Percentiles rank a stretch among this genome's conserved stretches.
Conservation (phyloP, 1,140 invertebrate species). For the Diachasma alloeum region DNA sequence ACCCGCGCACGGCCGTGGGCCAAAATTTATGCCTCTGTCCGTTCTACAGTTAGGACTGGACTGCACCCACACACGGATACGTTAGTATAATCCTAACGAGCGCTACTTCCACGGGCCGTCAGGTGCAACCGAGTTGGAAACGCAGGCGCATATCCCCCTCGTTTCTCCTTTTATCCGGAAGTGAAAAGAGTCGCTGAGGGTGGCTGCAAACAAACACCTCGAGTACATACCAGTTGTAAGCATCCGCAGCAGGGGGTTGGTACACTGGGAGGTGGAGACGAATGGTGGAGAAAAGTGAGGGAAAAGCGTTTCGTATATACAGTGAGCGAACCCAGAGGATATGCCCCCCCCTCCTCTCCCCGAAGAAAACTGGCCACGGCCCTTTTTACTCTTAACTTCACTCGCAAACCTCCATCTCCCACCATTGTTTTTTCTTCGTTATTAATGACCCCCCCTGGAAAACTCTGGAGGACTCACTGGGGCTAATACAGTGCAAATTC, state of each 20-base stretch:
- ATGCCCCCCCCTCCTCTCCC: not conserved
- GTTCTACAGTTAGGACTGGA: not conserved
- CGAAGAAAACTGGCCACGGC: not conserved
- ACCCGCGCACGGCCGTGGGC: not conserved
- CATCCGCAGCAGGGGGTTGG: not conserved
- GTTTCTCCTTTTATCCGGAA: constrained; percentile 6
- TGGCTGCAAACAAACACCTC: constrained; percentile 1
- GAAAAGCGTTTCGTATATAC: not conserved
- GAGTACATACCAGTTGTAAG: not conserved
- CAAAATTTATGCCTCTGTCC: constrained; percentile 12
- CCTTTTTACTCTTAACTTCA: constrained; percentile 8
- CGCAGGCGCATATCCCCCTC: not conserved
- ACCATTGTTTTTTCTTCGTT: constrained; percentile 16
- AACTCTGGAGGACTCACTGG: not conserved
- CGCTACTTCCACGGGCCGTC: constrained; percentile 13
- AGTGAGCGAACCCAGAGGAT: not conserved
- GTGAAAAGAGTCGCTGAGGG: constrained; percentile 16
- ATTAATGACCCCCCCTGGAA: constrained; percentile 19
- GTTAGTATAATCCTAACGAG: constrained; percentile 31
- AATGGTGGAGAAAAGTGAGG: not conserved
- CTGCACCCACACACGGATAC: constrained; percentile 3
- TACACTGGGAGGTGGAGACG: not conserved
- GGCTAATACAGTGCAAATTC: constrained; percentile 17
- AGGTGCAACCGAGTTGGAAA: constrained; percentile 24
- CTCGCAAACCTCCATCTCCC: not conserved